Percentiles rank a stretch among this genome's conserved stretches.
Evolutionary conservation across 2,797 vertebrate genomes (phyloP).

Genomic region (Mustela erminea): DNA sequence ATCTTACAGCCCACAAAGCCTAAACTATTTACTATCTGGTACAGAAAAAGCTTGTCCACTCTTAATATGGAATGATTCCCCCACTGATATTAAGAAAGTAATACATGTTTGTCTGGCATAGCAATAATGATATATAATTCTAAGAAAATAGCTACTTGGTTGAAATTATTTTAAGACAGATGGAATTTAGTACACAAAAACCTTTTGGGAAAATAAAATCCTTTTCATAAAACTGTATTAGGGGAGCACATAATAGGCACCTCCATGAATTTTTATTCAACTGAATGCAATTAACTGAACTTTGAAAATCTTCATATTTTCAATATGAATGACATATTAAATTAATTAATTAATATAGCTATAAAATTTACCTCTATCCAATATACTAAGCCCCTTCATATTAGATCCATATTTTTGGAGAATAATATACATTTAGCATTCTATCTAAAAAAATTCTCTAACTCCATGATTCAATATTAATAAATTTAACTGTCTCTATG

Average conservation of each 20-base stretch:
- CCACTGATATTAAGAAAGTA: background rate
- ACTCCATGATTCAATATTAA: slow-evolving; percentile 1
- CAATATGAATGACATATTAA: background rate
- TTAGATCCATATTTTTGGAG: background rate
- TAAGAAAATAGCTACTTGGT: background rate
- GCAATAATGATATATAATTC: background rate
- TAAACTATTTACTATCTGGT: background rate
- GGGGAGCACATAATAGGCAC: background rate
- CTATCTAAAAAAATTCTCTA: background rate
- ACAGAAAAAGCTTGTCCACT: background rate
- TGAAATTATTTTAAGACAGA: background rate
- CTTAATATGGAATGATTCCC: background rate
- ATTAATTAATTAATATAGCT: background rate
- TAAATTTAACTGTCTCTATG: background rate
- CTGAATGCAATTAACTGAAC: background rate
- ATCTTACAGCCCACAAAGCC: background rate
- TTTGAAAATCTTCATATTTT: background rate
- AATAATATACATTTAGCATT: background rate
- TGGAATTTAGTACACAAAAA: background rate
- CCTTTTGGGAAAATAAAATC: background rate
- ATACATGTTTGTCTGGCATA: background rate
- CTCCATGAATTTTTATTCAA: background rate
- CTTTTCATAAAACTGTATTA: background rate
- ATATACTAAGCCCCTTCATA: background rate
- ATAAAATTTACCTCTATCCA: background rate